These are phyloP conservation scores for Morone saxatilis DNA, from an alignment of 2,113 vertebrate genomes.

Conservation along the genomic window DNA sequence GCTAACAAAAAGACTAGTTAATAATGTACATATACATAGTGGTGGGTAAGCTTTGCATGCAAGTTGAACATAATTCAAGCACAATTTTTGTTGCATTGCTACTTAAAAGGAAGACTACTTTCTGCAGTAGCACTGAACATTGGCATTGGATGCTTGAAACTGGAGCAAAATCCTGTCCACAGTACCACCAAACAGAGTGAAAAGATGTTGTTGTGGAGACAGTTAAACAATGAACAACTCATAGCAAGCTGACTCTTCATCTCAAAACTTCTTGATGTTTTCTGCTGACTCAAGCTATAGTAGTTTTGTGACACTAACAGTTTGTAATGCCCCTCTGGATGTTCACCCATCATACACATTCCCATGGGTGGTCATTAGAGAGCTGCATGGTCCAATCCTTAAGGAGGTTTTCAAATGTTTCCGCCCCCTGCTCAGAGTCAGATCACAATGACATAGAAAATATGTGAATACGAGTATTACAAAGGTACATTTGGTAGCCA, in stretches of 20 bases:
- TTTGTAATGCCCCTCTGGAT: background rate
- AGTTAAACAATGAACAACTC: too few species aligned
- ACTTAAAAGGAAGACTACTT: too few species aligned
- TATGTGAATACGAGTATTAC: background rate
- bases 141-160: too few species aligned
- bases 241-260: background rate
- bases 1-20: too few species aligned
- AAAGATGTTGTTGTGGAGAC: too few species aligned
- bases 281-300: background rate
- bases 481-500: background rate
- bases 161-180: too few species aligned
- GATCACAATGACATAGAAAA: background rate
- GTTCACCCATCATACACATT: background rate
- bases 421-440: background rate
- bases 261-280: constrained; percentile 5
- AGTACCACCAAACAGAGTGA: too few species aligned
- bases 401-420: constrained; percentile 1
- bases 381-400: background rate
- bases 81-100: too few species aligned
- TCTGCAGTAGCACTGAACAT: too few species aligned
- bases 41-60: too few species aligned
- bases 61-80: too few species aligned
- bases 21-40: too few species aligned
- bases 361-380: constrained; percentile 16
- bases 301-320: background rate